These are phyloP conservation scores for Drosophila subobscura DNA, from an alignment of 1,140 invertebrate species.

Conservation along the genomic window DNA sequence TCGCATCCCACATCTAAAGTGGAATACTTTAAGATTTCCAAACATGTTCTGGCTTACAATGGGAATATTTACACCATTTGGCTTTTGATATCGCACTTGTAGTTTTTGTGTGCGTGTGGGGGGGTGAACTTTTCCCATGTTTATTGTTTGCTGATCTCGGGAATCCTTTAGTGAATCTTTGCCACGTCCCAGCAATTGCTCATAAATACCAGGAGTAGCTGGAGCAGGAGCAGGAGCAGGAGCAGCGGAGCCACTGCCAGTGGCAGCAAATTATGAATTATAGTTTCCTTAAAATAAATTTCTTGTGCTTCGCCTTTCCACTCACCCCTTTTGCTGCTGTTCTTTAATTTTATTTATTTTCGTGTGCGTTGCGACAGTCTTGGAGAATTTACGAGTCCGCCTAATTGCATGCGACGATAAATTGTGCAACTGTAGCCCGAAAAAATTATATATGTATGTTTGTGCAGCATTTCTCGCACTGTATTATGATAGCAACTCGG, in stretches of 20 bases:
- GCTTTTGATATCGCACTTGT: conserved; percentile 22
- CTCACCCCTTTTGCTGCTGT: conserved; percentile 16
- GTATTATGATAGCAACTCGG: conserved; percentile 17
- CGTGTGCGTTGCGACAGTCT: conserved; percentile 51
- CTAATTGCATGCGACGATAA: conserved; percentile 77
- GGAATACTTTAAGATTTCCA: conserved; percentile 74
- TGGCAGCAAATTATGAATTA: conserved; percentile 70
- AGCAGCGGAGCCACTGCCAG: too few species aligned
- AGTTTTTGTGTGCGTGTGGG: conserved; percentile 24
- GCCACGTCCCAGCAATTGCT: conserved; percentile 57
- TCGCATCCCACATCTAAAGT: conserved; percentile 47
- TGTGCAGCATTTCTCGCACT: conserved; percentile 57
- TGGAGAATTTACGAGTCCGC: conserved; percentile 65
- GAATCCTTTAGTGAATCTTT: conserved; percentile 65
- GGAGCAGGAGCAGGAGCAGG: background rate
- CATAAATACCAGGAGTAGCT: conserved; percentile 33
- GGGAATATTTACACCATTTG: conserved; percentile 52
- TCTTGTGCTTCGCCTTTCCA: conserved; percentile 38
- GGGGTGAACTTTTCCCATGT: conserved; percentile 9
- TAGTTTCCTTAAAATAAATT: conserved; percentile 70
- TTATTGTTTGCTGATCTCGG: conserved; percentile 59
- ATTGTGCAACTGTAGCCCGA: conserved; percentile 57
- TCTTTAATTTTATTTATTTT: conserved; percentile 74
- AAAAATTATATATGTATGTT: conserved; percentile 48
- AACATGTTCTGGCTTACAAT: conserved; percentile 71